A percentile compares a stretch with the other conserved stretches of the same genome.
Evolutionary conservation across 2,888 invertebrate species (phyloP).

Genomic region (Pherbina coryleti): DNA sequence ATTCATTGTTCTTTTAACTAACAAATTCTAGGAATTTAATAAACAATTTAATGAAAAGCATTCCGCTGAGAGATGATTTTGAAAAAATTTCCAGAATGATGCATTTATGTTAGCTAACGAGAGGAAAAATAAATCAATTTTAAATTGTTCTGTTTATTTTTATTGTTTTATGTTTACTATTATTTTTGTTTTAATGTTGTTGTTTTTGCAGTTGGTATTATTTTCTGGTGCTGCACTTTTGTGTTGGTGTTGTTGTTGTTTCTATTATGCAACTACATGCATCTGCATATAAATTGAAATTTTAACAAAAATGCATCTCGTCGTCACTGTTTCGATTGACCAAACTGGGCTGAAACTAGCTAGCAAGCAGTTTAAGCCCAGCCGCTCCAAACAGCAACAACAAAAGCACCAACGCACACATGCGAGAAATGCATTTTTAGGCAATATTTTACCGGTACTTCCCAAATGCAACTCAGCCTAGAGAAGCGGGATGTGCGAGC

Average conservation of each 20-base stretch:
- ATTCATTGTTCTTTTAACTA: background rate
- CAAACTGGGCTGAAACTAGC: background rate
- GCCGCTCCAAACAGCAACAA: conserved; percentile 23
- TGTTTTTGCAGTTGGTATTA: conserved; percentile 29
- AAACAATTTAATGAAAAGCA: background rate
- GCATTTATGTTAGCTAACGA: background rate
- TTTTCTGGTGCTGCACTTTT: conserved; percentile 8
- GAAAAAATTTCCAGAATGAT: background rate
- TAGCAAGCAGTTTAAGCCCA: background rate
- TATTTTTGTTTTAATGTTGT: conserved; percentile 8
- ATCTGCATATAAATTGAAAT: conserved; percentile 50
- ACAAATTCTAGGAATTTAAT: background rate
- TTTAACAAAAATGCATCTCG: conserved; percentile 35
- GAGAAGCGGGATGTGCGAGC: background rate
- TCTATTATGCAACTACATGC: conserved; percentile 45
- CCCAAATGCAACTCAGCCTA: background rate
- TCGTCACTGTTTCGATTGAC: conserved; percentile 20
- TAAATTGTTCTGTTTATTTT: background rate
- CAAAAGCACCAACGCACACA: background rate
- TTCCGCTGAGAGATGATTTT: background rate
- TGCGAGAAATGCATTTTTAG: conserved; percentile 26
- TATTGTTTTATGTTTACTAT: background rate
- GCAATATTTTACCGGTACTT: background rate
- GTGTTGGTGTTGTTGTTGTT: conserved; percentile 27
- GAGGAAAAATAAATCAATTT: conserved; percentile 1